Percentiles rank a stretch among this genome's conserved stretches.
Evolutionary conservation across 1,140 invertebrate species (phyloP).

Genomic region (Cydia splendana): DNA sequence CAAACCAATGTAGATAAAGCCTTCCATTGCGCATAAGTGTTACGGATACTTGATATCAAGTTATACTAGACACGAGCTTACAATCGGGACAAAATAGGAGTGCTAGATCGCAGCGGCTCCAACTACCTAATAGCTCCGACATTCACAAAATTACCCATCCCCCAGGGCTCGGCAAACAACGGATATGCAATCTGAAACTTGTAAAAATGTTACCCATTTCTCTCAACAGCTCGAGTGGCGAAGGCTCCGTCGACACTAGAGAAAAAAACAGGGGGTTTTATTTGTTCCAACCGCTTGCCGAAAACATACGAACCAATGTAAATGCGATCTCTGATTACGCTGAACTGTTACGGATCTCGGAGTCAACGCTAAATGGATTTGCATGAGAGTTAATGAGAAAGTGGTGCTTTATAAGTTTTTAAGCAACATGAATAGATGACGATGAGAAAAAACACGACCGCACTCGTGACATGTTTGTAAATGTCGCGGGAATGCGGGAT

Average conservation of each 20-base stretch:
- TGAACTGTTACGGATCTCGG: not conserved
- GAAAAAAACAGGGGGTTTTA: slow-evolving; percentile 47
- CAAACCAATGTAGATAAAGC: not conserved
- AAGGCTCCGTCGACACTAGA: slow-evolving; percentile 45
- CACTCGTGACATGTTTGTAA: slow-evolving; percentile 64
- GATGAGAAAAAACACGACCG: slow-evolving; percentile 50
- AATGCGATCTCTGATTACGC: not conserved
- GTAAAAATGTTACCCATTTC: slow-evolving; percentile 60
- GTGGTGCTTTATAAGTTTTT: not conserved
- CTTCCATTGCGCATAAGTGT: not conserved
- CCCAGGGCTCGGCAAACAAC: slow-evolving; percentile 38
- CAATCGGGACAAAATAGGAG: not conserved
- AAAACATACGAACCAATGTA: not conserved
- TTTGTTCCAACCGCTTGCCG: not conserved
- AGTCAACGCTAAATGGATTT: not conserved
- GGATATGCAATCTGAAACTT: slow-evolving; percentile 47
- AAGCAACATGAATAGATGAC: slow-evolving; percentile 12
- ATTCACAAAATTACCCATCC: slow-evolving; percentile 40
- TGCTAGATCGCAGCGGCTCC: slow-evolving; percentile 35
- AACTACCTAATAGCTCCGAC: slow-evolving; percentile 34
- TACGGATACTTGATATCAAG: not conserved
- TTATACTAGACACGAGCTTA: not conserved
- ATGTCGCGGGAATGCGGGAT: slow-evolving; percentile 55
- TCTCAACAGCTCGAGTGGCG: slow-evolving; percentile 50
- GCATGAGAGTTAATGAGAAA: not conserved